Percentiles rank a stretch among this genome's conserved stretches.
Conservation (phyloP, 2,797 vertebrate species). For the Epinephelus coioides region DNA sequence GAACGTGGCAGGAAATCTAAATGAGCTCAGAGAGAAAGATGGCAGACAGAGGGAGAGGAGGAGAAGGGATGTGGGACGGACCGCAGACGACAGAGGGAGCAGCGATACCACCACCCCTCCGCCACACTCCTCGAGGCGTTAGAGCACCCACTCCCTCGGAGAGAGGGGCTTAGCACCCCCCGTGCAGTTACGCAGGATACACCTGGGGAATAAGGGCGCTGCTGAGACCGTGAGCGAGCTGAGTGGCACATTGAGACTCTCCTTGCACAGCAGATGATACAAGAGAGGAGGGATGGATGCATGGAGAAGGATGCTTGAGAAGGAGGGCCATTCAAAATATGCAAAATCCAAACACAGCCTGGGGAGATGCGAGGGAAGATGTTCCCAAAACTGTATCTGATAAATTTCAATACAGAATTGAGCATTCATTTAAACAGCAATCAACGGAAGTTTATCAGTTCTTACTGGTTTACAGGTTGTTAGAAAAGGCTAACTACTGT, state of each 20-base stretch:
- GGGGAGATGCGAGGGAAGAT: background rate
- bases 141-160: constrained; percentile 47
- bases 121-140: constrained; percentile 38
- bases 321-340: constrained; percentile 29
- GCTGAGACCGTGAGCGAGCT: constrained; percentile 22
- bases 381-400: background rate
- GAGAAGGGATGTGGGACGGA: constrained; percentile 10
- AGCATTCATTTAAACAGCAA: background rate
- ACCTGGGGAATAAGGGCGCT: constrained; percentile 50
- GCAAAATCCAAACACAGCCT: constrained; percentile 9
- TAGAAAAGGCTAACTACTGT: background rate
- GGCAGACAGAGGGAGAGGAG: constrained; percentile 12
- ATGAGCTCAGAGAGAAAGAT: constrained; percentile 57
- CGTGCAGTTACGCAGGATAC: constrained; percentile 34
- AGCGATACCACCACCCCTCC: constrained; percentile 7
- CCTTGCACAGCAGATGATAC: constrained; percentile 38
- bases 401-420: constrained; percentile 2
- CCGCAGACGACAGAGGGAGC: constrained; percentile 3
- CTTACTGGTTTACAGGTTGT: background rate
- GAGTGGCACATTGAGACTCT: constrained; percentile 41
- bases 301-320: background rate
- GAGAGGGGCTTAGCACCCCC: constrained; percentile 50
- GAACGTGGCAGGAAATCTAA: constrained; percentile 68
- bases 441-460: background rate
- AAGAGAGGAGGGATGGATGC: background rate